phyloP scores from a whole-genome alignment of 2,888 invertebrate genomes.

The Alviniconcha strummeri region DNA sequence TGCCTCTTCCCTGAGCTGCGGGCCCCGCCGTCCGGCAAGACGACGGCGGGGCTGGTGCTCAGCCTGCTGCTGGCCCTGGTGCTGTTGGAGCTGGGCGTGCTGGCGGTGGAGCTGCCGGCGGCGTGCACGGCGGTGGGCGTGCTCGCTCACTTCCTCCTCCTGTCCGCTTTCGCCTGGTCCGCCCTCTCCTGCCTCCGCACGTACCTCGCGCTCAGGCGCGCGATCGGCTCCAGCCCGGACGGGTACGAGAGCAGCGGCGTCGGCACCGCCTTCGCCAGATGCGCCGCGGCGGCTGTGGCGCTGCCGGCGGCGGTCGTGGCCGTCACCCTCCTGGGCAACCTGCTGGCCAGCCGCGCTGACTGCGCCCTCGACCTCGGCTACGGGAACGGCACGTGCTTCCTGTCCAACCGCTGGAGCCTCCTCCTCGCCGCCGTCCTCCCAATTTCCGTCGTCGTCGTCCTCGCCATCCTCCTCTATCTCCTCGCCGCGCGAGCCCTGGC shows the following conservation, averaged over 20 bases:
- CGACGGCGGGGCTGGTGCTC: conserved; percentile 48
- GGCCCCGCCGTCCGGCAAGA: conserved; percentile 44
- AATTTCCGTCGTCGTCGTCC: conserved; percentile 9
- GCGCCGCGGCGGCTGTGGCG: neutral
- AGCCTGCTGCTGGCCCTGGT: conserved; percentile 47
- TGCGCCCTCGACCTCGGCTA: conserved; percentile 25
- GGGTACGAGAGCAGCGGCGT: neutral
- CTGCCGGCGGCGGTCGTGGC: neutral
- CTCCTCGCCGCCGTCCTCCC: neutral
- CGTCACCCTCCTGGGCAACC: conserved; percentile 13
- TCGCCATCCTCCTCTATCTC: conserved; percentile 18
- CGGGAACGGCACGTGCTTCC: conserved; percentile 11
- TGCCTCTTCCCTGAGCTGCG: conserved; percentile 44
- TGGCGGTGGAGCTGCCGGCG: conserved; percentile 8
- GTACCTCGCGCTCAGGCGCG: conserved; percentile 43
- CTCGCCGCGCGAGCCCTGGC: no score
- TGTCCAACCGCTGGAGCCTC: conserved; percentile 29
- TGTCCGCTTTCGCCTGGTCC: conserved; percentile 49
- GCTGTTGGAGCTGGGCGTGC: conserved; percentile 43
- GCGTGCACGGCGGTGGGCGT: conserved; percentile 42
- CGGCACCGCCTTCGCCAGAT: neutral
- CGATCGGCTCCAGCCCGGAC: neutral
- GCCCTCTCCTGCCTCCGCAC: conserved; percentile 51
- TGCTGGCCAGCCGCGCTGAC: neutral
- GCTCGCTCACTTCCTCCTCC: conserved; percentile 50